Percentiles rank a stretch among this genome's conserved stretches.
These are phyloP conservation scores for Onychomys arenicola DNA, from an alignment of 2,797 vertebrate genomes.

Conservation along the genomic window DNA sequence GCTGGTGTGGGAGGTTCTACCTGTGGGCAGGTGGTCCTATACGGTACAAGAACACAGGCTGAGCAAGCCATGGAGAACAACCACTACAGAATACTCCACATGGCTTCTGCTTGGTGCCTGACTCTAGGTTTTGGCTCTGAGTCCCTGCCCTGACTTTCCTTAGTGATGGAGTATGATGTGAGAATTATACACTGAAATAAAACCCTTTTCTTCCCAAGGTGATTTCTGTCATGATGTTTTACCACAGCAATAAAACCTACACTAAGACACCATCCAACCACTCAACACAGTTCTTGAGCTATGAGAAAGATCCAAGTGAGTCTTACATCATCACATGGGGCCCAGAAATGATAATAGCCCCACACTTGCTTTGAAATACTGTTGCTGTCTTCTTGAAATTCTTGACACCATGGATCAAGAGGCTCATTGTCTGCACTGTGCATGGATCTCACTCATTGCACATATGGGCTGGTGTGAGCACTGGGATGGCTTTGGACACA, in stretches of 20 bases:
- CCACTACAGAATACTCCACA: no score
- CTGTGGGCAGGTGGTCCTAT: not conserved
- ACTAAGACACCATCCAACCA: not conserved
- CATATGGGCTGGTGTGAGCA: not conserved
- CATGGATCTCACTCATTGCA: not conserved
- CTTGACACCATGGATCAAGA: not conserved
- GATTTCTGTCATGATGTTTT: not conserved
- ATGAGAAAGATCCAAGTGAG: not conserved
- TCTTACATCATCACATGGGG: fast-evolving
- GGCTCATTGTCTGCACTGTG: not conserved
- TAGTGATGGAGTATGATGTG: no score
- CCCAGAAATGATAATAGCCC: not conserved
- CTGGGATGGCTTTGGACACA: not conserved
- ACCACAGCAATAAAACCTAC: not conserved
- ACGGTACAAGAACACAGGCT: not conserved
- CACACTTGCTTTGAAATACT: not conserved
- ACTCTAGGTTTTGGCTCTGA: not conserved
- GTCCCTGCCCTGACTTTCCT: not conserved
- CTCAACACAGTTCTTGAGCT: not conserved
- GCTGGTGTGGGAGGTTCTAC: no score
- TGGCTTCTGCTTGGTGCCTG: not conserved
- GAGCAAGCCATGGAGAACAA: not conserved
- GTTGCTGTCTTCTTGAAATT: not conserved
- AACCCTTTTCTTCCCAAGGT: not conserved
- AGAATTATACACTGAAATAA: not conserved